phyloP scores from a whole-genome alignment of 2,888 invertebrate species.

The Oxycera nigricornis region DNA sequence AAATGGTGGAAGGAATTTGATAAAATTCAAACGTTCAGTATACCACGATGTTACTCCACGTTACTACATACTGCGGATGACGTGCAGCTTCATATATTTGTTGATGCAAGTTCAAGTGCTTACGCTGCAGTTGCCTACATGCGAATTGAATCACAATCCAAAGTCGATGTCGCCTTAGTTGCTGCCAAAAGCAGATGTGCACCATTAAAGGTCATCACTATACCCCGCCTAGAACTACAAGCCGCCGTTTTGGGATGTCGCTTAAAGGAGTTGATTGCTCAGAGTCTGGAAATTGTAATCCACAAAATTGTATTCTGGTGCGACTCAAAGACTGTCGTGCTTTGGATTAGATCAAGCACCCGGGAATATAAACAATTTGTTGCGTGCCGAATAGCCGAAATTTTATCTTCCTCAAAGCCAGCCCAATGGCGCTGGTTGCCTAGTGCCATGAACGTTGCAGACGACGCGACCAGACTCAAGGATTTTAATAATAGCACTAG shows the following conservation, averaged over 20 bases:
- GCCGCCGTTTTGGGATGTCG: neutral
- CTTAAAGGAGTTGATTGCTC: neutral
- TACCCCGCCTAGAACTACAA: neutral
- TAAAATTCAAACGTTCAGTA: neutral
- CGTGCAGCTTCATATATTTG: no score
- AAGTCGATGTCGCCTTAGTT: neutral
- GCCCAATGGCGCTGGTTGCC: neutral
- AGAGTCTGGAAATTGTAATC: neutral
- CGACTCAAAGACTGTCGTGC: no score
- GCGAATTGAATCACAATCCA: neutral
- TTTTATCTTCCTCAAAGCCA: neutral
- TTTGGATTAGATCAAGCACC: no score
- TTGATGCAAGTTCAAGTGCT: no score
- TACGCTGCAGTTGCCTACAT: no score
- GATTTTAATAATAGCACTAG: neutral
- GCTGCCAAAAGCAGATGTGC: neutral
- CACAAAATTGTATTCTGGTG: neutral
- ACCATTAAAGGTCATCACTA: neutral
- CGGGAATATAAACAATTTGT: neutral
- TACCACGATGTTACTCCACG: no score
- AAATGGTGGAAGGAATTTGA: conserved; percentile 11
- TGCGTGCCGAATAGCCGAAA: neutral
- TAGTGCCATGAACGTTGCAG: neutral
- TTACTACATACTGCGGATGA: neutral
- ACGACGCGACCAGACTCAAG: neutral